phyloP scores from a whole-genome alignment of 2,797 vertebrate species.

The Spinus pinus region DNA sequence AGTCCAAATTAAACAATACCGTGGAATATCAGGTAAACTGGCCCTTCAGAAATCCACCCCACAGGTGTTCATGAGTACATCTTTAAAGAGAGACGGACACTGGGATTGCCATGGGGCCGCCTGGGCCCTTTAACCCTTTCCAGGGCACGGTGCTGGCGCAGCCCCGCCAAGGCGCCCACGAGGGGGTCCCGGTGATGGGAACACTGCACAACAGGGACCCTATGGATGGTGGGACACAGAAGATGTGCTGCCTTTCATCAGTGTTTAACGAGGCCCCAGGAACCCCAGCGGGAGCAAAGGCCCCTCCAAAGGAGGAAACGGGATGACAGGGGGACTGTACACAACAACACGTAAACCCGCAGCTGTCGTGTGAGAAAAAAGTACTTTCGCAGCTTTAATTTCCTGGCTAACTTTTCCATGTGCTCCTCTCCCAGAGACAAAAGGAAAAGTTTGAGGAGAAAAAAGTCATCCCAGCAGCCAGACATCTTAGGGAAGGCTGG shows the following conservation, averaged over 20 bases:
- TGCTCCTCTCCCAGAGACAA: background rate
- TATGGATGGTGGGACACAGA: background rate
- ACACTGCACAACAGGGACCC: background rate
- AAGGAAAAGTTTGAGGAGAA: background rate
- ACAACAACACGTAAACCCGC: background rate
- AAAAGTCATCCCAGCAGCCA: background rate
- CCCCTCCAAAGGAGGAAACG: slow-evolving; percentile 16
- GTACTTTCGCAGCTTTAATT: slow-evolving; percentile 19
- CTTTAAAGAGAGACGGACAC: slow-evolving; percentile 29
- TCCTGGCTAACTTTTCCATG: slow-evolving; percentile 14
- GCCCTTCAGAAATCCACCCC: slow-evolving; percentile 46
- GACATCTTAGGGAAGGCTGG: background rate
- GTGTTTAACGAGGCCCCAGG: slow-evolving; percentile 1
- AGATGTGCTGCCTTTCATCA: background rate
- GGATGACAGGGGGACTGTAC: background rate
- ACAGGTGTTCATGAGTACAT: slow-evolving; percentile 11
- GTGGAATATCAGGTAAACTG: slow-evolving; percentile 68
- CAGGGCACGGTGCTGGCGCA: background rate
- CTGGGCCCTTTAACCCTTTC: slow-evolving; percentile 58
- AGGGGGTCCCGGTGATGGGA: background rate
- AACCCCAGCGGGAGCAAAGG: background rate
- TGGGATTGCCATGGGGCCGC: background rate
- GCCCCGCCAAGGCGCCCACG: background rate
- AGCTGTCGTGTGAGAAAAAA: slow-evolving; percentile 3
- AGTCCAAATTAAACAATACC: slow-evolving; percentile 73